Evolutionary conservation across 1,140 invertebrate species (phyloP).

Genomic region (Drusus annulatus): DNA sequence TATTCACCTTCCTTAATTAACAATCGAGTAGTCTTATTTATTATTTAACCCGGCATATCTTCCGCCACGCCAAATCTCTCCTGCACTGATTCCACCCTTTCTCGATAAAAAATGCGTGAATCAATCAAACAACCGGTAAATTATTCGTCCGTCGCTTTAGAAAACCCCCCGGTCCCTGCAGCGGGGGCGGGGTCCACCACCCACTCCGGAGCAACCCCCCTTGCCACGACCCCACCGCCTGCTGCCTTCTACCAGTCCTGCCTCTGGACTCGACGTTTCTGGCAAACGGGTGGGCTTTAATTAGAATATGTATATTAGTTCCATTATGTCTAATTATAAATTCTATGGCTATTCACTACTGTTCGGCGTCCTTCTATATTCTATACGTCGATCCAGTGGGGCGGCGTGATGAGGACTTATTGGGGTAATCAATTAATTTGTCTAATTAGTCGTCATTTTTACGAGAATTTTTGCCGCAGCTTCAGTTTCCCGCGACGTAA

Average conservation of each 20-base stretch:
- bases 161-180: constrained; percentile 42
- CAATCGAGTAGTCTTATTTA: too few relatives aligned
- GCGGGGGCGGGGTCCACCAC: not conserved
- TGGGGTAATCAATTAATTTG: constrained; percentile 46
- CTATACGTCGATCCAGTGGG: constrained; percentile 35
- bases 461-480: constrained; percentile 32
- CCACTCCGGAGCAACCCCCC: not conserved
- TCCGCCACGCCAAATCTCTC: not conserved
- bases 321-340: constrained; percentile 61
- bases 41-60: not conserved
- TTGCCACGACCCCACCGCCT: not conserved
- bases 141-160: constrained; percentile 54
- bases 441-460: constrained; percentile 44
- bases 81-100: constrained; percentile 26
- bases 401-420: constrained; percentile 41
- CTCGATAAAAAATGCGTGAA: constrained; percentile 52
- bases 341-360: constrained; percentile 60
- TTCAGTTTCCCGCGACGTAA: constrained; percentile 20
- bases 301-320: constrained; percentile 61
- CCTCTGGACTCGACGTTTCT: constrained; percentile 43
- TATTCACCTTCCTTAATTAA: too few relatives aligned
- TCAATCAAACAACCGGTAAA: constrained; percentile 57
- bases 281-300: constrained; percentile 58
- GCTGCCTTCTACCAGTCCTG: constrained; percentile 24
- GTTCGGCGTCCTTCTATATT: constrained; percentile 46